Percentiles rank a stretch among this genome's conserved stretches.
These are phyloP conservation scores for Barypeithes pellucidus DNA, from an alignment of 2,888 invertebrate species.

Conservation along the genomic window DNA sequence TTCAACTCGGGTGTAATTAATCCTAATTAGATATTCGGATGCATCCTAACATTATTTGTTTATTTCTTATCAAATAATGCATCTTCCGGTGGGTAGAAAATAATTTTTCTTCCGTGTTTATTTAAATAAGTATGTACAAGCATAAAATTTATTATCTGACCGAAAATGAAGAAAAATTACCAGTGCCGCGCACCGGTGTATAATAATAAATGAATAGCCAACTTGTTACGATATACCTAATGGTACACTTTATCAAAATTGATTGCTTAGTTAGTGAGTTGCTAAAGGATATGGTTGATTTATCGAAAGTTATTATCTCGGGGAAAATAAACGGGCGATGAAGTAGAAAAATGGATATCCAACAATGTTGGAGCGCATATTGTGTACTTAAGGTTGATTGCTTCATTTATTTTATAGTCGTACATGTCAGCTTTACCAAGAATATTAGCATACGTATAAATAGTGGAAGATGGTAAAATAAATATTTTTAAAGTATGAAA, in stretches of 20 bases:
- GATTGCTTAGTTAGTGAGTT: conserved; percentile 31
- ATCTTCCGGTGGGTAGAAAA: too few relatives aligned
- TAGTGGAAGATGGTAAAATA: too few relatives aligned
- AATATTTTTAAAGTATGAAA: too few relatives aligned
- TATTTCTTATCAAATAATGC: too few relatives aligned
- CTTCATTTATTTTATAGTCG: background rate
- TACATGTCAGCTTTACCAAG: too few relatives aligned
- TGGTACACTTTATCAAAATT: conserved; percentile 41
- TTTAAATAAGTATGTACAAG: background rate
- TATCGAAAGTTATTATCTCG: conserved; percentile 31
- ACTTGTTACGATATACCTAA: conserved; percentile 34
- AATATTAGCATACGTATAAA: too few relatives aligned
- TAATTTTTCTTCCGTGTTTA: too few relatives aligned
- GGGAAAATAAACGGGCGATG: conserved; percentile 16
- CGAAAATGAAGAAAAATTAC: conserved; percentile 16
- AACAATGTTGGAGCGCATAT: background rate
- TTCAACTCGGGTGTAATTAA: too few relatives aligned
- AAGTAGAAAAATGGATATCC: conserved; percentile 20
- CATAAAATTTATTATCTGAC: conserved; percentile 1
- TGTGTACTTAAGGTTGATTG: background rate
- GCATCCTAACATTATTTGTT: too few relatives aligned
- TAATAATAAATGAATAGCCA: conserved; percentile 20
- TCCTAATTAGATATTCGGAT: too few relatives aligned
- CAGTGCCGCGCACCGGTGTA: background rate
- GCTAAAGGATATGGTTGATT: conserved; percentile 28